Evolutionary conservation across 1,140 invertebrate genomes (phyloP).

Genomic region (Lycorma delicatula): DNA sequence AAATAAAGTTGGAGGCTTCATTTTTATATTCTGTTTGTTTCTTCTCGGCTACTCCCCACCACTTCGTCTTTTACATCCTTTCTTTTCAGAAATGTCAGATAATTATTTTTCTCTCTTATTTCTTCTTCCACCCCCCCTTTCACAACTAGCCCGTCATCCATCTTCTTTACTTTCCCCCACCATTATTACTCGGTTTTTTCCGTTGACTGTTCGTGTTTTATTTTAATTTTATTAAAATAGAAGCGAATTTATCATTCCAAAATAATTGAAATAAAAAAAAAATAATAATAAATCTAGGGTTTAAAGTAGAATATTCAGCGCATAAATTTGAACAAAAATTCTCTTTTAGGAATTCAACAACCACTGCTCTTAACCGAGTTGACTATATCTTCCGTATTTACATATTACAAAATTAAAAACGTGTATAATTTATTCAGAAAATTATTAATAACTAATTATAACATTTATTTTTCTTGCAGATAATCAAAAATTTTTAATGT

Average conservation of each 20-base stretch:
- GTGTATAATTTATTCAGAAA: too few relatives aligned
- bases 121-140: neutral
- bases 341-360: too few relatives aligned
- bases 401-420: too few relatives aligned
- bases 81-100: constrained; percentile 18
- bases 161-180: constrained; percentile 6
- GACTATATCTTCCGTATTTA: too few relatives aligned
- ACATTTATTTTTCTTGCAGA: too few relatives aligned
- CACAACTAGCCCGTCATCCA: neutral
- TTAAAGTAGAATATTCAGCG: too few relatives aligned
- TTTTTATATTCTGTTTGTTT: constrained; percentile 21
- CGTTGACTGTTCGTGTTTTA: constrained; percentile 12
- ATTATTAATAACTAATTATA: too few relatives aligned
- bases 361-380: too few relatives aligned
- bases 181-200: neutral
- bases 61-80: constrained; percentile 3
- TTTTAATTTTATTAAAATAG: constrained; percentile 12
- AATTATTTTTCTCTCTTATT: constrained; percentile 18
- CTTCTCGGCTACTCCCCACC: constrained; percentile 5
- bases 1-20: constrained; percentile 4
- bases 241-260: constrained; percentile 13
- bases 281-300: too few relatives aligned
- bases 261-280: too few relatives aligned
- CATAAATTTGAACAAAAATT: too few relatives aligned
- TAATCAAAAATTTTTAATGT: too few relatives aligned